Base-by-base conservation (phyloP, 92 coral and sea anemone species). In the Porites rus region DNA sequence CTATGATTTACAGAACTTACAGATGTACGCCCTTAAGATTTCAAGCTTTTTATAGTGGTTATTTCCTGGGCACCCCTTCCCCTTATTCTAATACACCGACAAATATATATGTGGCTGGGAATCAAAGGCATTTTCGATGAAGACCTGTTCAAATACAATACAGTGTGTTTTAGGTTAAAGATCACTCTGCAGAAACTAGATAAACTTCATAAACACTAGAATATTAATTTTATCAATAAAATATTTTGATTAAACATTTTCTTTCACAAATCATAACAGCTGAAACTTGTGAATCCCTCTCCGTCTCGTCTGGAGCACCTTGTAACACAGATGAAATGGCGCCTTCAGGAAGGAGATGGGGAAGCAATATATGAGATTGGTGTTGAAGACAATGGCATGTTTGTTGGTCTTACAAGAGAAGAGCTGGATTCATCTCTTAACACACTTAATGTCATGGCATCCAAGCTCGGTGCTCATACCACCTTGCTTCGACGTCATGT, bases 281-380 rank as follows among this genome's bases (percentile, higher is more conserved):
- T 97, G 76, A 97, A 97, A 85, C 96, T 97, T 68, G 98, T 97
- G 60, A 95, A 88, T 59, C 99, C 99, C 50, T 95, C 98, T 18
- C 84, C 93, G 17, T 74, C 97, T 69, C 91, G 99, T 65, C 88
- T 97, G 10, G 92, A 92, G 74, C 99, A 97, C 85, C 91, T 97
- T 59, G 95, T 93, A 51, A 97, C 99, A 2, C 99, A 97, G 84
- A 90, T 97, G 93, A 97, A 97, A 83, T 97, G 99, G 99, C 91
- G 99, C 52, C 97, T 97, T 22, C 98, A 97, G 83, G 99, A 97
- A 85, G 99, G 99, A 1, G 98, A 97, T 20, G 99, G 99, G 31
- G 99, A 97, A 81, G 99, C 99, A n/a, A 97, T 97, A 60, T 97
- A 97, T 83, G 98, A 95, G 80, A 97, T 97, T 77, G 99, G 99